Percentiles rank a stretch among this genome's conserved stretches.
These are phyloP conservation scores for Hetaerina americana DNA, from an alignment of 1,140 invertebrate genomes.

Conservation along the genomic window DNA sequence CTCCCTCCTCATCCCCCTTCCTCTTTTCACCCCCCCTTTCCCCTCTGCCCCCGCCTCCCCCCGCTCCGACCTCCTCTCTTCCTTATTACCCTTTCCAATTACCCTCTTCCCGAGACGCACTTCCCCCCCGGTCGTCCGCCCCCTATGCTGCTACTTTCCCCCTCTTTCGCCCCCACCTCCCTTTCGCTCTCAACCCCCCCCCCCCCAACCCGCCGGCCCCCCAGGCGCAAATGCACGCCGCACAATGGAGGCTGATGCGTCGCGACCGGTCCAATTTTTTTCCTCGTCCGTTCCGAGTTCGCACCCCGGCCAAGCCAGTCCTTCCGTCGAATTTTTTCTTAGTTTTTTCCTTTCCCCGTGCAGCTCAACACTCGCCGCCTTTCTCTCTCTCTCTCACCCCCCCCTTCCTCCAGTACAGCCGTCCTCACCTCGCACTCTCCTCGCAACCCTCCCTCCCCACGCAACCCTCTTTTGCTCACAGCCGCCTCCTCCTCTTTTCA, in stretches of 20 bases:
- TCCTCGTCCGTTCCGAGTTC: not conserved
- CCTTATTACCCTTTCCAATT: not conserved
- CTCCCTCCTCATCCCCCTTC: too few species aligned
- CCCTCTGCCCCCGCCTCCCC: not conserved
- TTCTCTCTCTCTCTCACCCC: not conserved
- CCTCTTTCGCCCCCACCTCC: too few species aligned
- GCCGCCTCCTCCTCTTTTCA: too few species aligned
- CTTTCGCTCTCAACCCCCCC: not conserved
- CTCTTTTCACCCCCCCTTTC: not conserved
- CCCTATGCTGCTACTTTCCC: too few species aligned
- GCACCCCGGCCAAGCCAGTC: not conserved
- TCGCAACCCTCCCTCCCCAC: too few species aligned
- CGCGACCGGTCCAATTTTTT: not conserved
- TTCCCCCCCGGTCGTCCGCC: too few species aligned
- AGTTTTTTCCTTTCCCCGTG: not conserved
- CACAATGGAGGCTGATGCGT: not conserved
- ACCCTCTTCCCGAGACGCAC: not conserved
- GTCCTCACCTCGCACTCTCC: too few species aligned
- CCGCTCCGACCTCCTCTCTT: too few species aligned
- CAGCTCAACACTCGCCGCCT: not conserved
- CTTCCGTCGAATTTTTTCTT: not conserved
- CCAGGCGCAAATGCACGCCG: not conserved
- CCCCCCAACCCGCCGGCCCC: not conserved
- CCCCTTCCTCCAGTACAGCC: too few species aligned
- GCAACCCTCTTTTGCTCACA: too few species aligned